Base-by-base conservation (phyloP, 1,140 invertebrate genomes). In the Plodia interpunctella region DNA sequence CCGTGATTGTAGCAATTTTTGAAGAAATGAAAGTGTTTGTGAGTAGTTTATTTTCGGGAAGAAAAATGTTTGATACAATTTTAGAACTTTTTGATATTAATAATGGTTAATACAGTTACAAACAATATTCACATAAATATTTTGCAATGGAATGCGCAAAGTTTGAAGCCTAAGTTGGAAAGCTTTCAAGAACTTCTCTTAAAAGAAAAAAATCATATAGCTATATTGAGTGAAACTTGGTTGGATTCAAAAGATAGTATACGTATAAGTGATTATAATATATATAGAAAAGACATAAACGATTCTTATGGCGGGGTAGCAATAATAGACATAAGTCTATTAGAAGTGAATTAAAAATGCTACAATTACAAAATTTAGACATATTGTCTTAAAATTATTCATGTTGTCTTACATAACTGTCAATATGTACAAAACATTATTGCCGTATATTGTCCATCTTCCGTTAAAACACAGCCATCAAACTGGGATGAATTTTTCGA, bases 291-390 rank as follows among this genome's bases (percentile, higher is more conserved):
- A 15, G 70, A 73, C 50, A 56, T 70, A 15, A 10, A 55, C 8
- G 70, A 70, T n/a, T 63, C 63, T 0, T 72, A 66, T 52, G 73
- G 73, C 2, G 72, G 72, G 11, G 57, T 75, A 25, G 70, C 28
- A 28, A 28, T 28, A 28, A 28, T 28, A 5, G 28, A 28, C 62
- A 64, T 49, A 59, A 53, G 49, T 64, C 62, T 51, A 44, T 64
- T 17, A 57, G 44, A 51, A n/a, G 44, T 6, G 28, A 53, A 8
- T 5, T 32, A 11, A 44, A 49, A 49, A 3, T 10, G 25, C n/a
- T 38, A 19, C 44, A 15, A 6, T 3, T 13, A 44, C 32, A 17
- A 11, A 62, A 62, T 35, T 15, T 49, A n/a, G 55, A 50, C 6
- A 62, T 62, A 17, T n/a, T n/a, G n/a, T n/a, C n/a, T n/a, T n/a